A percentile compares a stretch with the other conserved stretches of the same genome.
phyloP scores from a whole-genome alignment of 2,797 vertebrate species.

The Dicrostonyx torquatus region DNA sequence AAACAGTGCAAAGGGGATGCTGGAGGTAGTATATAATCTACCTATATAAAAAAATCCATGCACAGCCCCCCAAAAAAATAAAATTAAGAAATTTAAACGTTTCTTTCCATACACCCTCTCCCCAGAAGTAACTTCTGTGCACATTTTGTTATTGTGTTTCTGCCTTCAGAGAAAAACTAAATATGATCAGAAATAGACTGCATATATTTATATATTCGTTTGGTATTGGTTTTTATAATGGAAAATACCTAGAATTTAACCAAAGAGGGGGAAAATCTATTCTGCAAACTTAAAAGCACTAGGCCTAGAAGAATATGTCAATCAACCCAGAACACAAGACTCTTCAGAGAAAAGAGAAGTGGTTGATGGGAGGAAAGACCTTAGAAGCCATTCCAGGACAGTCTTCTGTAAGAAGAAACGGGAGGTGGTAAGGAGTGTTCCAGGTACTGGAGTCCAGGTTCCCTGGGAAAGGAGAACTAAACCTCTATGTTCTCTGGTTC shows the following conservation, averaged over 20 bases:
- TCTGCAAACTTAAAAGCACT: constrained; percentile 23
- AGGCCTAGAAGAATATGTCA: background rate
- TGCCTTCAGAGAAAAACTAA: background rate
- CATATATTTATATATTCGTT: background rate
- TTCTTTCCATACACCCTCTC: background rate
- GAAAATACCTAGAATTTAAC: constrained; percentile 59
- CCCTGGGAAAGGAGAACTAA: background rate
- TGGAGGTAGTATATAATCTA: background rate
- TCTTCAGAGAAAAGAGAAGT: constrained; percentile 51
- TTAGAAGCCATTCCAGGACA: background rate
- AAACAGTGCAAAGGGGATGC: background rate
- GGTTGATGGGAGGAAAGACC: background rate
- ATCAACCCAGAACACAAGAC: background rate
- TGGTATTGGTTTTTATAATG: background rate
- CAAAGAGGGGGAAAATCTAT: background rate
- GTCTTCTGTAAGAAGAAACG: background rate
- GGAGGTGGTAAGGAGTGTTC: background rate
- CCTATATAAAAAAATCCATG: background rate
- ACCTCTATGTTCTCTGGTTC: background rate
- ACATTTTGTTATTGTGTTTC: background rate
- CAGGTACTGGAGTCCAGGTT: background rate
- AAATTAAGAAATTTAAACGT: background rate
- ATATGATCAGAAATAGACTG: background rate
- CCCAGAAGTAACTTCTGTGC: background rate
- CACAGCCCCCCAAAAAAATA: background rate